Base-by-base conservation (phyloP, 2,113 vertebrate genomes). In the Pomatostomus ruficeps region DNA sequence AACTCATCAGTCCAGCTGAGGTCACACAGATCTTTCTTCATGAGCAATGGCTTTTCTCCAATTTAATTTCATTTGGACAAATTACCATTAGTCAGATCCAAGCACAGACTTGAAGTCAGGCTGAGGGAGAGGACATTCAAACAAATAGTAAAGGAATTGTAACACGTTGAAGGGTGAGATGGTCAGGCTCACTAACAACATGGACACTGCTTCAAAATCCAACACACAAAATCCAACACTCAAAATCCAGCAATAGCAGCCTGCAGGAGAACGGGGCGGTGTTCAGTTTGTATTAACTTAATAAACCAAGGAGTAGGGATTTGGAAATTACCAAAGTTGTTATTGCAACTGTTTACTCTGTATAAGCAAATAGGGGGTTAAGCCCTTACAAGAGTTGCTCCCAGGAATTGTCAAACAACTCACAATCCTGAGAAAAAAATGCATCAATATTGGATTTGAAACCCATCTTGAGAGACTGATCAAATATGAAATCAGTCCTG, bases 331-430 rank as follows among this genome's bases (percentile, higher is more conserved):
- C 71, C 82, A 65, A 85, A 33, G 31, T 26, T 80, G 67, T 87
- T 92, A 57, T 35, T 87, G 38, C 42, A 81, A 79, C 54, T 61
- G 14, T 92, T 96, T 87, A 25, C 45, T 91, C 72, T 85, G 82
- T 8, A 88, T 58, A 78, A 85, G 66, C 58, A 92, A 91, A 87
- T 2, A 81, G 66, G 11, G 31, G 24, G 40, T 72, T 93, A 85
- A 95, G 77, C 18, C 24, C 82, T 87, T 59, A 48, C 73, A 81
- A 65, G n/a, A 70, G 66, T 38, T 6, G 0, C 20, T 92, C 62
- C 33, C 25, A 89, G 77, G 62, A 94, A 73, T 61, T 82, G 85
- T 26, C 80, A 92, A 97, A 80, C 65, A 92, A 68, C n/a, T 92
- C 68, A 68, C 0, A 1, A 7, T 49, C 54, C 48, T 65, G 52